These are phyloP conservation scores for Mirza zaza DNA, from an alignment of 2,113 vertebrate genomes.

Conservation along the genomic window DNA sequence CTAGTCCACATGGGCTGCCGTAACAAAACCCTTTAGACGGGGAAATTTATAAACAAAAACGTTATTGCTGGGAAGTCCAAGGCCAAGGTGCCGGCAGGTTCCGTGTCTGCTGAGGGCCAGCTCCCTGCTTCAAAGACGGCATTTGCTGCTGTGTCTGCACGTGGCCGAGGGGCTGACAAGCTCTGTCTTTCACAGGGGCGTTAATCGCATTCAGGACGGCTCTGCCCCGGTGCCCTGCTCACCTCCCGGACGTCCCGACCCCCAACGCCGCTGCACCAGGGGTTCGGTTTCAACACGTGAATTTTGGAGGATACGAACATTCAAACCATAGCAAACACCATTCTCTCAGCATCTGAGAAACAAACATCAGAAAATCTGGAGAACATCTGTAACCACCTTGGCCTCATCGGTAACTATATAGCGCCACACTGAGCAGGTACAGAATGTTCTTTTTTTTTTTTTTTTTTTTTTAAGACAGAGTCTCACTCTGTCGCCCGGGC, in stretches of 20 bases:
- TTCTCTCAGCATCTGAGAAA: background rate
- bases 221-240: no score
- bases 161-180: no score
- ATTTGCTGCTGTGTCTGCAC: background rate
- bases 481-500: no score
- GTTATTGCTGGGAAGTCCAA: background rate
- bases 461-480: no score
- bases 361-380: background rate
- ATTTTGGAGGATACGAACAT: background rate
- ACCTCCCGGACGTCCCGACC: background rate
- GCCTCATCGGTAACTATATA: background rate
- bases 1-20: background rate
- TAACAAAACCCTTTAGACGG: background rate
- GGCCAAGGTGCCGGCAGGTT: background rate
- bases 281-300: background rate
- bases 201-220: background rate
- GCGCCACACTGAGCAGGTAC: background rate
- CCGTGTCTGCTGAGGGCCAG: background rate
- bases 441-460: background rate
- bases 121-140: background rate
- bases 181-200: background rate
- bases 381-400: background rate
- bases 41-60: background rate
- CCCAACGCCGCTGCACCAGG: background rate
- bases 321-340: background rate